These are phyloP conservation scores for Glossophaga mutica DNA, from an alignment of 2,797 vertebrate genomes.

Conservation along the genomic window DNA sequence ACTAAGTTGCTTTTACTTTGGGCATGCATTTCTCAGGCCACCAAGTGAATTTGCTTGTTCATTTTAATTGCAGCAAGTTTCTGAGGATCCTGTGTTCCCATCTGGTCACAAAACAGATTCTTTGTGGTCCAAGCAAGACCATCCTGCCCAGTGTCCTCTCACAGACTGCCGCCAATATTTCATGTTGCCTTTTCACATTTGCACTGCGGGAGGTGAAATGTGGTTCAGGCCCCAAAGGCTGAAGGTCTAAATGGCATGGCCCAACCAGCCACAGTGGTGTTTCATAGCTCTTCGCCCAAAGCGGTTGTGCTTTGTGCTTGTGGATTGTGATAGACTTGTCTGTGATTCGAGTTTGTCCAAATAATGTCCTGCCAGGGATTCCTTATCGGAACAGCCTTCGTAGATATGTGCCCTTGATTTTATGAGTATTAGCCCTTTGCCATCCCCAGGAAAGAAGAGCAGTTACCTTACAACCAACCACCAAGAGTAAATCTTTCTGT, in stretches of 20 bases:
- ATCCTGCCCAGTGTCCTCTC: neutral
- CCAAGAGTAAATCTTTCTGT: neutral
- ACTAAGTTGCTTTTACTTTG: neutral
- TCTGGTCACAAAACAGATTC: slow-evolving; percentile 20
- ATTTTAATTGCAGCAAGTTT: slow-evolving; percentile 19
- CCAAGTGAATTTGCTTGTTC: neutral
- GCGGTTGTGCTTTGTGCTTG: neutral
- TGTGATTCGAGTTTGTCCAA: slow-evolving; percentile 11
- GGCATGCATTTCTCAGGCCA: neutral
- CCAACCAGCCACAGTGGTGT: neutral
- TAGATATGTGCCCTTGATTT: slow-evolving; percentile 23
- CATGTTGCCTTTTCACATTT: slow-evolving; percentile 11
- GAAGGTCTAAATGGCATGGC: neutral
- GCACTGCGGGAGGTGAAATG: neutral
- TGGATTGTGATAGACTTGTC: slow-evolving; percentile 3
- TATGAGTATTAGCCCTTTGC: slow-evolving; percentile 24
- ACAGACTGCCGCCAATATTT: neutral
- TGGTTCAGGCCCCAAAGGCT: neutral
- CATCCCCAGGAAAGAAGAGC: slow-evolving; percentile 28
- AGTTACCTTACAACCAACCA: neutral
- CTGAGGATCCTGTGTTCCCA: neutral
- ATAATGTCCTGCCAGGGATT: neutral
- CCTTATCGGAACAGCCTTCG: slow-evolving; percentile 13
- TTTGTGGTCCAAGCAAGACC: neutral
- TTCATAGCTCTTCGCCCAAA: neutral